Evolutionary conservation across 2,888 invertebrate genomes (phyloP).

Genomic region (Ophion ventricosus): DNA sequence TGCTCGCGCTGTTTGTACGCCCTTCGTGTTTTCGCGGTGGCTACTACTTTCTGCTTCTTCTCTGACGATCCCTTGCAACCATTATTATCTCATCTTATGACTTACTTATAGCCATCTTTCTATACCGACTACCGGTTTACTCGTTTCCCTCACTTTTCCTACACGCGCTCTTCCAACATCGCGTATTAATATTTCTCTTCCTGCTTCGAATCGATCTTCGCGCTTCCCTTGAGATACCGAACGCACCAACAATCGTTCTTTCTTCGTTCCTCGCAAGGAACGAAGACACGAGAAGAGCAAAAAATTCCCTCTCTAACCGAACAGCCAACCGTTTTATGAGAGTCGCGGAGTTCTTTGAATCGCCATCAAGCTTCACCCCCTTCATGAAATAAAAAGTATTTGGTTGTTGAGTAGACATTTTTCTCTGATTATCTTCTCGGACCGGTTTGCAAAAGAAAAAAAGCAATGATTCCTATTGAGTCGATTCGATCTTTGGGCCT

Average conservation of each 20-base stretch:
- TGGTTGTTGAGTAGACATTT: neutral
- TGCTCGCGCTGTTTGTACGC: conserved; percentile 42
- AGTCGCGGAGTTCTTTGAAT: neutral
- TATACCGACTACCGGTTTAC: conserved; percentile 50
- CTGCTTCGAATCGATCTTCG: conserved; percentile 35
- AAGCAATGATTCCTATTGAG: neutral
- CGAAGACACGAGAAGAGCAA: neutral
- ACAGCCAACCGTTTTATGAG: neutral
- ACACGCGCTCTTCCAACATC: neutral
- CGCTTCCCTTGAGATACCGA: conserved; percentile 24
- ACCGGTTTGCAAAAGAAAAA: neutral
- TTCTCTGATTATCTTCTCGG: neutral
- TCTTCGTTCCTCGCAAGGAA: neutral
- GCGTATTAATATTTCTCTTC: conserved; percentile 37
- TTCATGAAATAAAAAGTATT: neutral
- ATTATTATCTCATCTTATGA: conserved; percentile 61
- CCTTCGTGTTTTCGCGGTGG: conserved; percentile 35
- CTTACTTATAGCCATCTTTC: conserved; percentile 53
- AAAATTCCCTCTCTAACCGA: neutral
- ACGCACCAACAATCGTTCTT: neutral
- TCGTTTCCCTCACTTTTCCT: conserved; percentile 39
- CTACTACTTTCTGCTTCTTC: conserved; percentile 21
- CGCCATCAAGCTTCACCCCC: neutral
- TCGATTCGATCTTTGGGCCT: neutral
- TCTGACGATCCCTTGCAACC: conserved; percentile 25